Evolutionary conservation across 1,140 invertebrate genomes (phyloP).

Genomic region (Camponotus pennsylvanicus): DNA sequence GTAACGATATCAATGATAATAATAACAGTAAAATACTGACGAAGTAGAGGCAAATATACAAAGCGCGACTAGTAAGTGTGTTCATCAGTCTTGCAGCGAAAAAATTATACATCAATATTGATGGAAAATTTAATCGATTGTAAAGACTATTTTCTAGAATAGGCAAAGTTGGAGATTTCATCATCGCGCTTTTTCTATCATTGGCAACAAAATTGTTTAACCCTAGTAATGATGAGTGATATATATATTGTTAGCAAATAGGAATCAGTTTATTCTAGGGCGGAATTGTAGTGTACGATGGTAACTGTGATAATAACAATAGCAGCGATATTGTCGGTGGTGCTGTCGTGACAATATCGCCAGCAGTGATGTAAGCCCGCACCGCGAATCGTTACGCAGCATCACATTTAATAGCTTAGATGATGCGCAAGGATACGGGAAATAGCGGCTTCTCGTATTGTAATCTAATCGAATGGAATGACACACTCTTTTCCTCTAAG

Average conservation of each 20-base stretch:
- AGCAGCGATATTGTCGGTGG: neutral
- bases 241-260: neutral
- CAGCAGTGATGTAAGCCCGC: constrained; percentile 10
- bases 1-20: constrained; percentile 25
- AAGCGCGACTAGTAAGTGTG: no score
- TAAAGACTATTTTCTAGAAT: neutral
- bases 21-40: neutral
- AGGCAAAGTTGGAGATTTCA: neutral
- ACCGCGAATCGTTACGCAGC: constrained; percentile 26
- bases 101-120: no score
- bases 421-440: constrained; percentile 17
- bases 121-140: neutral
- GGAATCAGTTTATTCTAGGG: neutral
- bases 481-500: neutral
- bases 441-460: constrained; percentile 52
- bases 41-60: neutral
- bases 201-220: no score
- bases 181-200: neutral
- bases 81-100: neutral
- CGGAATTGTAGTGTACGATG: neutral
- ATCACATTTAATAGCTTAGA: constrained; percentile 47
- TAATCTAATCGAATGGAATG: constrained; percentile 75
- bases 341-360: neutral
- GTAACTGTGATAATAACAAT: constrained; percentile 2
- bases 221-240: neutral